Conservation (phyloP, 2,797 vertebrate genomes). For the Myotis daubentonii region DNA sequence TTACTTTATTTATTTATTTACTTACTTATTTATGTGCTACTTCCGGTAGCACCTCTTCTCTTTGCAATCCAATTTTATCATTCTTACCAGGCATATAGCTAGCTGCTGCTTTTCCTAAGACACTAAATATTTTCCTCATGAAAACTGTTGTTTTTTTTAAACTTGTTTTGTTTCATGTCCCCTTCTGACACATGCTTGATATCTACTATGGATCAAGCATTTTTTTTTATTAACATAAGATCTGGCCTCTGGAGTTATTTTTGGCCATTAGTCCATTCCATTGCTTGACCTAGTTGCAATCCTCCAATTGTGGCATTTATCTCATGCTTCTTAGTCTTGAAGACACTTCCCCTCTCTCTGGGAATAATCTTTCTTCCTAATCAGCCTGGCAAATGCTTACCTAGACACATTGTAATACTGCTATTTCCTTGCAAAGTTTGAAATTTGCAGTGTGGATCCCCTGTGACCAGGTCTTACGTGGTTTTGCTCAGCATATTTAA, state of each 20-base stretch:
- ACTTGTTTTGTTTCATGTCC: not conserved
- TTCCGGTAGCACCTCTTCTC: not conserved
- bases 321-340: not conserved
- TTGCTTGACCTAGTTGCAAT: not conserved
- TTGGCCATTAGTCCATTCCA: not conserved
- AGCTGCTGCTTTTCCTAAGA: not conserved
- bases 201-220: not conserved
- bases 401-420: not conserved
- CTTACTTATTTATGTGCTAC: not conserved
- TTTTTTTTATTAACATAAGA: not conserved
- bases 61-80: not conserved
- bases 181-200: not conserved
- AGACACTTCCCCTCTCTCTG: not conserved
- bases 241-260: not conserved
- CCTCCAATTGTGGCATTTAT: not conserved
- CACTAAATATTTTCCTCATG: not conserved
- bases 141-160: not conserved
- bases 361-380: conserved; percentile 16
- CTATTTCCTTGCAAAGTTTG: not conserved
- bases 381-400: not conserved
- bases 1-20: too few relatives aligned
- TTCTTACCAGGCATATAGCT: not conserved
- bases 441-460: not conserved
- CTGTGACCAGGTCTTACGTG: not conserved
- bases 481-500: not conserved